Evolutionary conservation across 2,113 vertebrate genomes (phyloP), one percentile per base, ranked within the genome.

Genomic region (Oceanites oceanicus): DNA sequence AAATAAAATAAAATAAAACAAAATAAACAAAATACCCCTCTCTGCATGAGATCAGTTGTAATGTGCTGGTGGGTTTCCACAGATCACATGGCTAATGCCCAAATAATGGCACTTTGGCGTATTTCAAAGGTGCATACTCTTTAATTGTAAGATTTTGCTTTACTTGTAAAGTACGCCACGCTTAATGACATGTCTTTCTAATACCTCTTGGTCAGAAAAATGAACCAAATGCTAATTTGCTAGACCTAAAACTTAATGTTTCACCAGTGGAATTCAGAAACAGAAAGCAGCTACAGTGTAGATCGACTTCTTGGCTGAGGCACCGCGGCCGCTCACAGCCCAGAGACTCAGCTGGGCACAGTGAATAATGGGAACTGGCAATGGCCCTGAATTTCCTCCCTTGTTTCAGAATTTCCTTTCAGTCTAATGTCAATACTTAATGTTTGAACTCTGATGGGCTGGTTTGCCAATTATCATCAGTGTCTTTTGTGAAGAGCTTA

Each of bases 41-140:
- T 53, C 14, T 59, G 47, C 76, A 49, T 18, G 26, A 34, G 40
- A 22, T 30, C 27, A 72, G 16, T 67, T 25, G 52, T 65, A 62
- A 36, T 26, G 17, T 50, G 74, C 50, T 72, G 53, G 81, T 70
- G 49, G 62, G 80, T 92, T 85, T 85, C 75, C 91, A 34, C 36
- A 58, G 88, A 34, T 66, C 63, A 38, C 12, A 22, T 52, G 36
- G 82, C 92, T 91, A 95, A 62, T 75, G 30, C 32, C 80, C 85
- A 92, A 80, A 86, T 45, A 96, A 79, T 66, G 58, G 56, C 47
- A 91, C 77, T 81, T 79, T 40, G 74, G 56, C 52, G 36, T 71
- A 73, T 90, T 96, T 88, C 88, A 92, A 86, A 92, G 73, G 30
- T 74, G n/a, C 42, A 95, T 86, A 72, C 70, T 61, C 50, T 81